Evolutionary conservation across 2,113 vertebrate species (phyloP).

Genomic region (Oryzias curvinotus): DNA sequence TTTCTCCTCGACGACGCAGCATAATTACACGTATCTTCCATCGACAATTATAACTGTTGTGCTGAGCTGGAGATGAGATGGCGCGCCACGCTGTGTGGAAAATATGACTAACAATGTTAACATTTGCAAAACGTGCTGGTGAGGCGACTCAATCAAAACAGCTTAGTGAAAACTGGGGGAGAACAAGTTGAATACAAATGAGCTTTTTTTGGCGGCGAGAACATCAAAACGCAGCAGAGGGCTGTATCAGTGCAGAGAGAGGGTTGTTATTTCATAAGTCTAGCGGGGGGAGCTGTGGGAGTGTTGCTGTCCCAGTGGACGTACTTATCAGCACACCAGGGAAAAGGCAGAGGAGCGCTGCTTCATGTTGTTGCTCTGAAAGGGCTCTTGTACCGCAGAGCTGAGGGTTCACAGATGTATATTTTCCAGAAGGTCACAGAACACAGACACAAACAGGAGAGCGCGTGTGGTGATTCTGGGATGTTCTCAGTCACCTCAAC

Average conservation of each 20-base stretch:
- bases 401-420: conserved; percentile 15
- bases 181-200: conserved; percentile 52
- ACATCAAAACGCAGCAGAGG: conserved; percentile 47
- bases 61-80: conserved; percentile 39
- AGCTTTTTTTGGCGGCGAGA: conserved; percentile 33
- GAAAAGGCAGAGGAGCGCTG: conserved; percentile 7
- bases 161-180: conserved; percentile 29
- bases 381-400: neutral
- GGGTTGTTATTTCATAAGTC: conserved; percentile 53
- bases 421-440: conserved; percentile 26
- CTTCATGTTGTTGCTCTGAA: neutral
- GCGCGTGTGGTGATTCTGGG: conserved; percentile 35
- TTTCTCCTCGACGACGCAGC: conserved; percentile 9
- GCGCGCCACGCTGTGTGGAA: conserved; percentile 41
- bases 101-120: conserved; percentile 57
- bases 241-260: conserved; percentile 13
- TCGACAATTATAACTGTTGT: conserved; percentile 22
- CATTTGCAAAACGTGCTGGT: conserved; percentile 33
- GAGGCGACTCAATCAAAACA: conserved; percentile 45
- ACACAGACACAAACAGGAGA: conserved; percentile 3
- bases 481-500: conserved; percentile 40
- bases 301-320: conserved; percentile 34
- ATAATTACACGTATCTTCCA: conserved; percentile 47
- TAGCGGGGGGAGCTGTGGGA: conserved; percentile 22
- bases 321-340: conserved; percentile 18